Conservation (phyloP, 2,888 invertebrate species). For the Athalia rosae region DNA sequence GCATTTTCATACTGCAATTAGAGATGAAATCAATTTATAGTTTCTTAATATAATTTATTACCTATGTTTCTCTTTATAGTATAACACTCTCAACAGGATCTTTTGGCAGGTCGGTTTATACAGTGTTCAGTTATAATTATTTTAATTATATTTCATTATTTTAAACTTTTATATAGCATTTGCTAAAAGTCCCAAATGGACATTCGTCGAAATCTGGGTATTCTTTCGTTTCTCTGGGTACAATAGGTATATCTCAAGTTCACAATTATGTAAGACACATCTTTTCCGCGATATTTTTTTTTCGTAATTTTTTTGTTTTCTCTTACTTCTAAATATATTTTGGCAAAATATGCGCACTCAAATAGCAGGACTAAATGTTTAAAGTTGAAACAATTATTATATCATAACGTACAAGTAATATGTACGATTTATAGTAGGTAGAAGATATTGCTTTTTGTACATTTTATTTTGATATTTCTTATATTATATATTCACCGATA, state of each 20-base stretch:
- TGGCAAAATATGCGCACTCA: slow-evolving; percentile 35
- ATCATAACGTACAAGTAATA: slow-evolving; percentile 17
- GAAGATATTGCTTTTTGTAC: slow-evolving; percentile 65
- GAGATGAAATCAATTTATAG: slow-evolving; percentile 13
- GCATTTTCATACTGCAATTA: not conserved
- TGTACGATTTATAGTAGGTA: slow-evolving; percentile 1
- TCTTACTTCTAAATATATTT: not conserved
- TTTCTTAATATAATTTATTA: slow-evolving; percentile 32
- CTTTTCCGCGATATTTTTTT: slow-evolving; percentile 24
- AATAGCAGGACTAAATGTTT: slow-evolving; percentile 30
- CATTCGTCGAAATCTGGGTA: not conserved
- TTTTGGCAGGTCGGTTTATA: slow-evolving; percentile 43
- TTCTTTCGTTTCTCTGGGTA: slow-evolving; percentile 16
- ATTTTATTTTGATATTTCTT: slow-evolving; percentile 54
- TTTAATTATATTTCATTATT: slow-evolving; percentile 24
- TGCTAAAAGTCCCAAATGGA: not conserved
- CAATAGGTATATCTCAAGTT: slow-evolving; percentile 18
- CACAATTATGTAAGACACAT: slow-evolving; percentile 41
- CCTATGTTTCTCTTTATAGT: slow-evolving; percentile 21
- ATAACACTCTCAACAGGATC: slow-evolving; percentile 30
- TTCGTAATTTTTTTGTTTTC: not conserved
- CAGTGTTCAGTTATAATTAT: slow-evolving; percentile 21
- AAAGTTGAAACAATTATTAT: slow-evolving; percentile 19
- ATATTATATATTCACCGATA: not conserved
- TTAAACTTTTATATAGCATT: slow-evolving; percentile 8